Evolutionary conservation across 64 coral and sea anemone genomes (phyloP), one percentile per base, ranked within the genome.

Genomic region (Montipora foliosa): DNA sequence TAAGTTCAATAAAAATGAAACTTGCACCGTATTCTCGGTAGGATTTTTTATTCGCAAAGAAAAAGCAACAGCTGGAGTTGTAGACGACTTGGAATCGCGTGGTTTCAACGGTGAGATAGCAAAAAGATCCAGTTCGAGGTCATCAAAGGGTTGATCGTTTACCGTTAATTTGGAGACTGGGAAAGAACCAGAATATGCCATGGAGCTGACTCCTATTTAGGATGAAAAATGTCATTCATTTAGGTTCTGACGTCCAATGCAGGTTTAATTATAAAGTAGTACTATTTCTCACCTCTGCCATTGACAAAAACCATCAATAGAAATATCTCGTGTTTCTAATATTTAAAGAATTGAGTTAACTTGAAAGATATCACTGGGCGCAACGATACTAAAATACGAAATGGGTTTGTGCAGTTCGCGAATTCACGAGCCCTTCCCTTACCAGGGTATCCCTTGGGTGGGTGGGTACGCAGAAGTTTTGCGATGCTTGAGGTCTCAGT

Each of bases 1-100:
- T 79, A 97, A 89, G 37, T 95, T 97, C 13, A 97, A 77, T 78
- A 97, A 89, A 46, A 97, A 97, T 8, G 96, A 94, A 2, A 91
- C 73, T 67, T 88, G 61, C 21, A 92, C 68, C 12, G 93, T 37
- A 21, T 88, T 89, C 15, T 87, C 46, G 58, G 84, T 80, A 24
- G 75, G 91, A 70, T 97, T 97, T 25, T 92, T 76, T 6, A 97
- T 19, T 14, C 89, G 89, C 50, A 97, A 59, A 20, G 96, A 92
- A 64, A 97, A 97, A 29, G 96, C 96, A 12, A 97, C 82, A 11
- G 92, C 93, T 5, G 96, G 96, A 13, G 88, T 89, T 6, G 96
- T 84, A 20, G 96, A 97, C 50, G 80, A 89, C 46, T 87, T 87
- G 25, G 89, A 85, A 78, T 97, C 89, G 22, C 96, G 92, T 77